Evolutionary conservation across 2,797 vertebrate species (phyloP).

Genomic region (Salmo trutta): DNA sequence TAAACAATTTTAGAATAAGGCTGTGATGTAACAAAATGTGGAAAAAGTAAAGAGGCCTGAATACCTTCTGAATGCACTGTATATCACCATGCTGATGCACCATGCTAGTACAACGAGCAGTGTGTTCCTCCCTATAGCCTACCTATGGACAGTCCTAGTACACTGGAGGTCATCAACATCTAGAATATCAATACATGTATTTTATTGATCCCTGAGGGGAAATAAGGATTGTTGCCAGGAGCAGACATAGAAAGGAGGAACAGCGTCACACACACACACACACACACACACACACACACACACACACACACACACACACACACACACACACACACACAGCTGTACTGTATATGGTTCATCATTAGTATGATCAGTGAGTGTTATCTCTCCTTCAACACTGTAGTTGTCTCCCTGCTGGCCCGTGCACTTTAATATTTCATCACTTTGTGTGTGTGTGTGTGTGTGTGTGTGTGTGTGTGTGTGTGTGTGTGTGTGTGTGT

Average conservation of each 20-base stretch:
- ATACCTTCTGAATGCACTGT: no score
- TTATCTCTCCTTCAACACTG: not conserved
- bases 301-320: not conserved
- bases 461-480: no score
- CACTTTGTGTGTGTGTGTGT: not conserved
- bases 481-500: no score
- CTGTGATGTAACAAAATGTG: no score
- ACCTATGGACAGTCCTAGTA: not conserved
- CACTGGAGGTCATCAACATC: not conserved
- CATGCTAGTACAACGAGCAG: not conserved
- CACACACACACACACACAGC: not conserved
- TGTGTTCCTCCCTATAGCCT: not conserved
- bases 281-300: no score
- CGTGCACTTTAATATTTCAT: not conserved
- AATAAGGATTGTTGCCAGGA: not conserved
- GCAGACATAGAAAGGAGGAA: not conserved
- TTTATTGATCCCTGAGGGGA: not conserved
- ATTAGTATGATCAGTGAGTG: not conserved
- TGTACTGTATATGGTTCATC: not conserved
- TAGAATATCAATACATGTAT: not conserved
- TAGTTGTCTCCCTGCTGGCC: not conserved
- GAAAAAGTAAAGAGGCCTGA: no score
- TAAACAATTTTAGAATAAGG: no score
- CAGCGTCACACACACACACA: not conserved
- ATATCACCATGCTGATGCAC: not conserved